A percentile compares a stretch with the other conserved stretches of the same genome.
Evolutionary conservation across 2,888 invertebrate species (phyloP).

Genomic region (Sisyra nigra): DNA sequence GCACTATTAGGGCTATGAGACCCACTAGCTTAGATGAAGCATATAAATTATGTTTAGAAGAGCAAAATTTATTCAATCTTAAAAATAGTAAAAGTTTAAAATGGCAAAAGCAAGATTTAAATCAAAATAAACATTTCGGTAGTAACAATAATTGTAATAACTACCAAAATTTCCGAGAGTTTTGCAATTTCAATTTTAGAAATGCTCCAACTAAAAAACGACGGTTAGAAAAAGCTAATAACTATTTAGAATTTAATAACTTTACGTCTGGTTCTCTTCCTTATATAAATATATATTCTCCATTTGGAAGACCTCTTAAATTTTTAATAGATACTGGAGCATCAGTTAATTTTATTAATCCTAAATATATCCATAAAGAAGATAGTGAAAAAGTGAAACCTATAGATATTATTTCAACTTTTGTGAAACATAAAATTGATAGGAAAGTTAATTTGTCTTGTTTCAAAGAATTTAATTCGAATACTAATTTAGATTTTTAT

Average conservation of each 20-base stretch:
- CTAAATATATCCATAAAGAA: too few species aligned
- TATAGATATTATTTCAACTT: too few species aligned
- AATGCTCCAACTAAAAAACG: too few species aligned
- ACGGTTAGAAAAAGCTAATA: not conserved
- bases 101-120: not conserved
- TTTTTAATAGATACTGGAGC: not conserved
- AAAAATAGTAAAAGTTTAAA: not conserved
- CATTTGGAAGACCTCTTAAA: not conserved
- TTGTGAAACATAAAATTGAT: too few species aligned
- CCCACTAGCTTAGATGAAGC: slow-evolving; percentile 12
- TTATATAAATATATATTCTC: not conserved
- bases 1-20: slow-evolving; percentile 14
- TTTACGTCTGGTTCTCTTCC: not conserved
- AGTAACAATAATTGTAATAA: not conserved
- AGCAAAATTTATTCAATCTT: slow-evolving; percentile 6
- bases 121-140: not conserved
- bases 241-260: not conserved
- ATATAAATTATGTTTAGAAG: slow-evolving; percentile 13
- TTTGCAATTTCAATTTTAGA: too few species aligned
- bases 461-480: too few species aligned
- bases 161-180: not conserved
- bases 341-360: too few species aligned
- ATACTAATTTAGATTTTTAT: too few species aligned
- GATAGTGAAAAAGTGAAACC: too few species aligned
- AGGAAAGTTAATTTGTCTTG: too few species aligned